These are phyloP conservation scores for Stictonetta naevosa DNA, from an alignment of 2,113 vertebrate species.

Conservation along the genomic window DNA sequence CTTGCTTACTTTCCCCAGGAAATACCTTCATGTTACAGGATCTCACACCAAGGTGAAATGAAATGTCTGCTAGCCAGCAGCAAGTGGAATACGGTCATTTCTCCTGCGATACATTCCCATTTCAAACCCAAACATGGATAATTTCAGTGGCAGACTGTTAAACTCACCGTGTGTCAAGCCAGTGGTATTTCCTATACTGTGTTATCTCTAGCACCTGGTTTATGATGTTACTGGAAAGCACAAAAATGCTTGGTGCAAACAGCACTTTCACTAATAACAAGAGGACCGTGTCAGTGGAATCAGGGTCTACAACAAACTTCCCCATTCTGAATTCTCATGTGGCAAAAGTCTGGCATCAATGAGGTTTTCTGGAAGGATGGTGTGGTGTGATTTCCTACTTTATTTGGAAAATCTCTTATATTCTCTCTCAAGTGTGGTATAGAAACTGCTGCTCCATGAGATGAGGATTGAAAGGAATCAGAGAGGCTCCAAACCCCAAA, in stretches of 20 bases:
- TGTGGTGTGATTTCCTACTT: background rate
- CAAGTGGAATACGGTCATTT: background rate
- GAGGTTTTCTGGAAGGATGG: background rate
- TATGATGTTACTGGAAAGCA: conserved; percentile 38
- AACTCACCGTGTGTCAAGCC: background rate
- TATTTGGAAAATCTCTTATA: background rate
- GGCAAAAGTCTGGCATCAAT: background rate
- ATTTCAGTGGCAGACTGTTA: conserved; percentile 19
- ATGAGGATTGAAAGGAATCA: background rate
- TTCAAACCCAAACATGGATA: background rate
- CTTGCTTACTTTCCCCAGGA: background rate
- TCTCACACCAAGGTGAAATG: conserved; percentile 32
- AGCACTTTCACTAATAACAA: background rate
- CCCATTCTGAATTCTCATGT: background rate
- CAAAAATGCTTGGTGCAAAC: background rate
- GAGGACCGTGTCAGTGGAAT: background rate
- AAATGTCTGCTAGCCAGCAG: conserved; percentile 29
- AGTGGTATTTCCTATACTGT: conserved; percentile 24
- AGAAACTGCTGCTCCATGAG: background rate
- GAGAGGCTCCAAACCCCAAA: background rate
- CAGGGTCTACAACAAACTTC: background rate
- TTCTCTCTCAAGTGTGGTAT: background rate
- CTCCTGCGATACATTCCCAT: background rate
- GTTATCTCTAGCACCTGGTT: conserved; percentile 53
- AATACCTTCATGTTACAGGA: conserved; percentile 42